Conservation (phyloP, 2,113 vertebrate genomes). For the Neoarius graeffei region DNA sequence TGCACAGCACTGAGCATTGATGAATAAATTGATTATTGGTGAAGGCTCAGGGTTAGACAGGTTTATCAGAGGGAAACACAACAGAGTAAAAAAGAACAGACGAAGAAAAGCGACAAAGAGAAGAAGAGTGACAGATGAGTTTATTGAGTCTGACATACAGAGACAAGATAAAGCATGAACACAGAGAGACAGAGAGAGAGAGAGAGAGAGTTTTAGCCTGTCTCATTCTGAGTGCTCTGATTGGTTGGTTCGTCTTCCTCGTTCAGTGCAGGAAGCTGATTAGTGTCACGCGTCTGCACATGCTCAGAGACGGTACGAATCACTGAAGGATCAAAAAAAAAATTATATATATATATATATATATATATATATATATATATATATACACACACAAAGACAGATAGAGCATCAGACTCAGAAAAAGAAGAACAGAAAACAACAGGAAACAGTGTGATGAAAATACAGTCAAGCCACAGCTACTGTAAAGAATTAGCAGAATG, state of each 20-base stretch:
- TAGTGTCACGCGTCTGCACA: conserved; percentile 68
- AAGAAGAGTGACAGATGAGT: neutral
- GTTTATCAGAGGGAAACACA: no score
- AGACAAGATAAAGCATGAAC: neutral
- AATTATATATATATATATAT: conserved; percentile 1
- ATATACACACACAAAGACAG: conserved; percentile 15
- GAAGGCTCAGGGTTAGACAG: neutral
- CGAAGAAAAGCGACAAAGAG: neutral
- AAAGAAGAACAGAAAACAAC: neutral
- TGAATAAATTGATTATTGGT: neutral
- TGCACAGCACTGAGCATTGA: neutral
- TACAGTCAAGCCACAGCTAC: neutral
- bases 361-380: conserved; percentile 40
- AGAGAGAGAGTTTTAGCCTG: conserved; percentile 41
- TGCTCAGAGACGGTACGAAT: conserved; percentile 80
- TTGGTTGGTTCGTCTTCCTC: conserved; percentile 76
- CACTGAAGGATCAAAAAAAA: conserved; percentile 60
- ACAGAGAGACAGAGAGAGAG: neutral
- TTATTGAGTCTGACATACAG: conserved; percentile 19
- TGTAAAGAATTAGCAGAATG: neutral
- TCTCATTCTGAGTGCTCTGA: conserved; percentile 68
- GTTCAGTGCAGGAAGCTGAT: conserved; percentile 71
- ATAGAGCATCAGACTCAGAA: neutral
- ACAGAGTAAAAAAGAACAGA: neutral
- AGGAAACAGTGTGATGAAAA: neutral